Percentiles rank a stretch among this genome's conserved stretches.
phyloP scores from a whole-genome alignment of 2,888 invertebrate genomes.

The Polydrusus pterygomalis region DNA sequence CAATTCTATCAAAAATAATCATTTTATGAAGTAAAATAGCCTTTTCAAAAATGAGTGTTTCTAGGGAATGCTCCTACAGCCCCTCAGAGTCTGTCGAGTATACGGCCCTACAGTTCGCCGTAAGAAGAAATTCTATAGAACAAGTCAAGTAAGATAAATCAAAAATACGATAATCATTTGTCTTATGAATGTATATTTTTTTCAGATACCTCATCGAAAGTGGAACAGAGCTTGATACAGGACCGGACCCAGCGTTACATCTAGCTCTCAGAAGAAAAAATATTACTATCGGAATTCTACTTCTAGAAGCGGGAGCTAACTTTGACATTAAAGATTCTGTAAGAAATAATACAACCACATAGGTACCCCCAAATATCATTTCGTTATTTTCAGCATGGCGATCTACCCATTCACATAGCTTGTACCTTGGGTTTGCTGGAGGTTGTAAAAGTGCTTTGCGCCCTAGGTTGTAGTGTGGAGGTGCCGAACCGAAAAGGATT shows the following conservation, averaged over 20 bases:
- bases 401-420: slow-evolving; percentile 78
- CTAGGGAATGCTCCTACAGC: slow-evolving; percentile 65
- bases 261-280: slow-evolving; percentile 76
- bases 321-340: slow-evolving; percentile 75
- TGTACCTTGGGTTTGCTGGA: slow-evolving; percentile 74
- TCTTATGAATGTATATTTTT: slow-evolving; percentile 26
- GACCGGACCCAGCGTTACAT: slow-evolving; percentile 76
- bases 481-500: slow-evolving; percentile 77
- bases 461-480: slow-evolving; percentile 78
- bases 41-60: slow-evolving; percentile 17
- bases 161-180: not conserved
- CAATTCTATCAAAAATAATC: too few relatives aligned
- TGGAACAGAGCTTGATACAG: slow-evolving; percentile 69
- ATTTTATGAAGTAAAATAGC: not conserved
- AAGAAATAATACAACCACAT: slow-evolving; percentile 58
- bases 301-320: slow-evolving; percentile 78
- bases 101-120: slow-evolving; percentile 68
- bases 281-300: slow-evolving; percentile 74
- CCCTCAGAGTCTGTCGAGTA: slow-evolving; percentile 65
- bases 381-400: slow-evolving; percentile 72
- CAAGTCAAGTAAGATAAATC: slow-evolving; percentile 65
- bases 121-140: slow-evolving; percentile 66
- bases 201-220: slow-evolving; percentile 68
- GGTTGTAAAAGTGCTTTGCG: slow-evolving; percentile 76
- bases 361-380: not conserved